Conservation (phyloP, 1,140 invertebrate genomes). For the Zaprionus kolodkinae region DNA sequence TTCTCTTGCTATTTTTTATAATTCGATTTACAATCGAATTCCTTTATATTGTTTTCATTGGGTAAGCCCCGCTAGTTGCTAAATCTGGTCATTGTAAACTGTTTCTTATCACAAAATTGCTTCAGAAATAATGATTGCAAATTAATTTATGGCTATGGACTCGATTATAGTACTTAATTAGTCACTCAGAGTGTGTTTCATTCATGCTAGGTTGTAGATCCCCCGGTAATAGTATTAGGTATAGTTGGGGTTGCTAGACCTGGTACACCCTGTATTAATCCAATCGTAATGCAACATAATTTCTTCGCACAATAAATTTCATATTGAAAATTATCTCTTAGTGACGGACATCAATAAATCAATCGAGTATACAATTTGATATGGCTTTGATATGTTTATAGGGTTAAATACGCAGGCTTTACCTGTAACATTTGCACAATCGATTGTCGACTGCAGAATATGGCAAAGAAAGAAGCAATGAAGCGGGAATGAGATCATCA, state of each 20-base stretch:
- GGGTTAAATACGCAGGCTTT: not conserved
- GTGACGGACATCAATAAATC: not conserved
- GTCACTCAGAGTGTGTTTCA: conserved; percentile 21
- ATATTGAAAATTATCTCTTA: not conserved
- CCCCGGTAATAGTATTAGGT: not conserved
- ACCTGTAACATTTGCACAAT: conserved; percentile 7
- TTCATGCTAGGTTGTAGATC: not conserved
- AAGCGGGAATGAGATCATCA: conserved; percentile 26
- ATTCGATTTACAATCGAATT: not conserved
- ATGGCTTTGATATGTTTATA: not conserved
- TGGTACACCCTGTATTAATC: not conserved
- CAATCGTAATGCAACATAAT: not conserved
- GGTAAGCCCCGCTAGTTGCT: not conserved
- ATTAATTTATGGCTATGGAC: conserved; percentile 19
- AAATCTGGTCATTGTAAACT: conserved; percentile 10
- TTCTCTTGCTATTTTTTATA: too few relatives aligned
- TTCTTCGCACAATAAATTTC: not conserved
- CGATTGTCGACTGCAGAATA: not conserved
- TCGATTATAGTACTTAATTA: conserved; percentile 16
- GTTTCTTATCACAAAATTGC: conserved; percentile 23
- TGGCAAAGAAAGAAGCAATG: not conserved
- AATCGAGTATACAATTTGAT: not conserved
- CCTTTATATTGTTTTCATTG: not conserved
- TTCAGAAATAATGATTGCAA: not conserved
- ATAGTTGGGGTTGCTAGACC: not conserved